These are phyloP conservation scores for Albula glossodonta DNA, from an alignment of 2,113 vertebrate species.

Conservation along the genomic window DNA sequence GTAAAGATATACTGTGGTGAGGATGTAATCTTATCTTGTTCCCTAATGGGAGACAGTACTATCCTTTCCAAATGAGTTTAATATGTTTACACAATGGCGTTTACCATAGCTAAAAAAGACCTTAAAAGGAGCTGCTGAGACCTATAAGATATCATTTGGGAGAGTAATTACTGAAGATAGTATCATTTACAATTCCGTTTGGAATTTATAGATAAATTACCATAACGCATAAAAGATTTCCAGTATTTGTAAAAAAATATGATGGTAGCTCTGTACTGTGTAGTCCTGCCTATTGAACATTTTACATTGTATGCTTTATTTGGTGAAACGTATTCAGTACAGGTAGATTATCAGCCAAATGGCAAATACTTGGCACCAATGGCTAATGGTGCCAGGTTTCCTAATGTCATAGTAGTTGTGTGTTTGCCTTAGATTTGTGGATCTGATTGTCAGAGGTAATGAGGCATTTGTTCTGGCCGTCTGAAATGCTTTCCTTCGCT, in stretches of 20 bases:
- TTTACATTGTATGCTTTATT: not conserved
- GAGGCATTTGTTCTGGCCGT: not conserved
- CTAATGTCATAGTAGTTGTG: not conserved
- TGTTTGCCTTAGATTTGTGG: not conserved
- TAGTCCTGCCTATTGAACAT: not conserved
- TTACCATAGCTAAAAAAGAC: conserved; percentile 45
- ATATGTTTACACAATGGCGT: conserved; percentile 45
- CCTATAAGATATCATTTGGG: conserved; percentile 22
- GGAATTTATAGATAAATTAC: conserved; percentile 34
- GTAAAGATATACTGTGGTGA: conserved; percentile 40
- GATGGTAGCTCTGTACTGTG: not conserved
- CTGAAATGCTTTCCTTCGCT: not conserved
- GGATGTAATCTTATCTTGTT: conserved; percentile 53
- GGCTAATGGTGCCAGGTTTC: not conserved
- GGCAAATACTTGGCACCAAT: no score
- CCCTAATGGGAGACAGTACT: conserved; percentile 41
- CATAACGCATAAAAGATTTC: not conserved
- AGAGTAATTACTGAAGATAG: conserved; percentile 26
- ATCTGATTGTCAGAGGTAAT: not conserved
- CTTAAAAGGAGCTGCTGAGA: conserved; percentile 36
- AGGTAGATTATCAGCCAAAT: no score
- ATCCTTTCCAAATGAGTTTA: conserved; percentile 35
- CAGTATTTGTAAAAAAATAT: not conserved
- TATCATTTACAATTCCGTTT: no score
- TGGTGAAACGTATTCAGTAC: not conserved